Percentiles rank a stretch among this genome's conserved stretches.
These are phyloP conservation scores for Anoplophora glabripennis DNA, from an alignment of 1,140 invertebrate genomes.

Conservation along the genomic window DNA sequence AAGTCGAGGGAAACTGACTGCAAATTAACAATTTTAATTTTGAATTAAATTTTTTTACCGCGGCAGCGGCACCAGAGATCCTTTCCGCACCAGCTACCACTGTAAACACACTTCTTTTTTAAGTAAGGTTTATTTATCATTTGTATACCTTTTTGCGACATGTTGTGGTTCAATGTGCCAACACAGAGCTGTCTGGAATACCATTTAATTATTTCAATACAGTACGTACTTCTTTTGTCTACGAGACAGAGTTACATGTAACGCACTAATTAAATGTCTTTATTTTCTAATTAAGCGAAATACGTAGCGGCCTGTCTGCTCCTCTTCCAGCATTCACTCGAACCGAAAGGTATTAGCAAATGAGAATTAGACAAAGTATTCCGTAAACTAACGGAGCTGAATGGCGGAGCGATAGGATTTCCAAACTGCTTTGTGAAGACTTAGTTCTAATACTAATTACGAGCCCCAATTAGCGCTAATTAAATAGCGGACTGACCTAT, in stretches of 20 bases:
- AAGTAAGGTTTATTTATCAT: too few relatives aligned
- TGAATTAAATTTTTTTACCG: too few relatives aligned
- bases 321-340: background rate
- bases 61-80: too few relatives aligned
- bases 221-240: too few relatives aligned
- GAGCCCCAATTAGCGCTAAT: constrained; percentile 42
- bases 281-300: constrained; percentile 16
- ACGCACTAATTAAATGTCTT: background rate
- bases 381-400: constrained; percentile 10
- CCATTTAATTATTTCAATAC: too few relatives aligned
- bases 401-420: constrained; percentile 35
- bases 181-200: too few relatives aligned
- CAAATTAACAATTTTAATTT: too few relatives aligned
- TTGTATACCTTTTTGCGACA: too few relatives aligned
- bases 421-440: constrained; percentile 43
- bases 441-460: constrained; percentile 46
- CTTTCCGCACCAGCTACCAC: too few relatives aligned
- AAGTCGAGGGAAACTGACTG: too few relatives aligned
- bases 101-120: too few relatives aligned
- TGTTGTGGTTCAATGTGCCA: too few relatives aligned
- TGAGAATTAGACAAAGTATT: constrained; percentile 20
- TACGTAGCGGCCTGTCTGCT: background rate
- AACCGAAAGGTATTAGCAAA: constrained; percentile 21
- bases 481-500: constrained; percentile 41
- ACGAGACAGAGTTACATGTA: background rate